Percentiles rank a stretch among this genome's conserved stretches.
Evolutionary conservation across 2,888 invertebrate species (phyloP).

Genomic region (Ormyrus rosae): DNA sequence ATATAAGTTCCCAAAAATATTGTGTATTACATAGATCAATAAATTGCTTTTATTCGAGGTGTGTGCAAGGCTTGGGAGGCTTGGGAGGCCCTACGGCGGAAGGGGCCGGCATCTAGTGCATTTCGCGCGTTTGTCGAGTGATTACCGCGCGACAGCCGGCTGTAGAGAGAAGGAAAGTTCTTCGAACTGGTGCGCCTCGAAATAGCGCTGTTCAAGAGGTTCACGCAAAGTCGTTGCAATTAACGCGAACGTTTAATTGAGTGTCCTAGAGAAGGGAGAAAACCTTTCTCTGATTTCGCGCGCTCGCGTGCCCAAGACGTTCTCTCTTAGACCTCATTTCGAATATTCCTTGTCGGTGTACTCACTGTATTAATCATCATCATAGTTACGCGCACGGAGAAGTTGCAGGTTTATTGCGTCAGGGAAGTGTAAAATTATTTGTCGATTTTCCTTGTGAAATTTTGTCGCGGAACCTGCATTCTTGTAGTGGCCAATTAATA

Average conservation of each 20-base stretch:
- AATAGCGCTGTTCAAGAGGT: conserved; percentile 63
- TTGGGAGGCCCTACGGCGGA: too few species aligned
- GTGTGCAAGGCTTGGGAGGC: too few species aligned
- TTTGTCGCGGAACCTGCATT: too few species aligned
- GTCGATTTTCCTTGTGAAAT: too few species aligned
- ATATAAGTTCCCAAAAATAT: too few species aligned
- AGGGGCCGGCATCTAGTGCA: conserved; percentile 2
- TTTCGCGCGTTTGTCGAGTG: conserved; percentile 43
- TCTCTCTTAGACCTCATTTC: conserved; percentile 2
- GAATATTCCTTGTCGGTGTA: not conserved
- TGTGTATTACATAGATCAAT: too few species aligned
- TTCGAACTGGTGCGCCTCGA: conserved; percentile 27
- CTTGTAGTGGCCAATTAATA: too few species aligned
- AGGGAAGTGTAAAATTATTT: too few species aligned
- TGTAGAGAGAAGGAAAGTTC: conserved; percentile 30
- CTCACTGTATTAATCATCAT: not conserved
- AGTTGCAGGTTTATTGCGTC: too few species aligned
- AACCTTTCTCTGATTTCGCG: conserved; percentile 11
- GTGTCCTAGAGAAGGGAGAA: conserved; percentile 60
- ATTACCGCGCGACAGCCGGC: conserved; percentile 37
- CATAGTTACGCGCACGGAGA: not conserved
- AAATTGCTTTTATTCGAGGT: conserved; percentile 6
- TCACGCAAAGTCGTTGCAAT: conserved; percentile 71
- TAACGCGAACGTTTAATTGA: conserved; percentile 74
- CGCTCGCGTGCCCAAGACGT: too few species aligned